phyloP scores from a whole-genome alignment of 2,888 invertebrate species.

The Patella ulyssiponensis region DNA sequence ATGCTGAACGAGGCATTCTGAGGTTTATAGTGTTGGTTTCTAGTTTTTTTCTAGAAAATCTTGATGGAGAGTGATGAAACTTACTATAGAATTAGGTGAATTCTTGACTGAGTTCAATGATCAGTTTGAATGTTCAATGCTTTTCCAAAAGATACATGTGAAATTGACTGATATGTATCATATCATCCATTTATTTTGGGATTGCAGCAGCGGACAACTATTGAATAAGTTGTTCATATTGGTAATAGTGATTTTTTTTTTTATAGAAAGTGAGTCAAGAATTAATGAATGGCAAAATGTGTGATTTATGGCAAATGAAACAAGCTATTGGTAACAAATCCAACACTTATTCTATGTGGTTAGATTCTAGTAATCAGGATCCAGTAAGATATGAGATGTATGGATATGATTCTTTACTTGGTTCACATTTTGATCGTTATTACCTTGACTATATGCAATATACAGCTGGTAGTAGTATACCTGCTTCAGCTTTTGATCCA shows the following conservation, averaged over 20 bases:
- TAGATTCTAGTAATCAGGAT: slow-evolving; percentile 66
- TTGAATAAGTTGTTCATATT: no score
- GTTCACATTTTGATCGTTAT: slow-evolving; percentile 96
- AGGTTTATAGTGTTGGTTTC: no score
- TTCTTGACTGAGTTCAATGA: no score
- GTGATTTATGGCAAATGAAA: slow-evolving; percentile 85
- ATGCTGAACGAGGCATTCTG: no score
- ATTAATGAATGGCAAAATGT: slow-evolving; percentile 79
- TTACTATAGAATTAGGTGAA: no score
- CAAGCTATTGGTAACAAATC: slow-evolving; percentile 83
- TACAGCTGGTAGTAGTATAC: slow-evolving; percentile 34
- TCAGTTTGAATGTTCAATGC: no score
- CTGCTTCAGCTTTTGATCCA: slow-evolving; percentile 46
- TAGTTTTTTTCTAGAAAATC: no score
- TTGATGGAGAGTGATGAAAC: no score
- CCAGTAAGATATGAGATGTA: slow-evolving; percentile 92
- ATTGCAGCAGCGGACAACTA: no score
- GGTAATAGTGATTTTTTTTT: not conserved
- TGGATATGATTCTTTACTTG: slow-evolving; percentile 91
- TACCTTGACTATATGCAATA: slow-evolving; percentile 85
- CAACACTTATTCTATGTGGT: slow-evolving; percentile 92
- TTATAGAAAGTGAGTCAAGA: slow-evolving; percentile 44
- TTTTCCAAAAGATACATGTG: no score
- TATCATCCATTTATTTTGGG: no score
- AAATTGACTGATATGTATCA: no score